Conservation (phyloP, 1,140 invertebrate genomes). For the Matsumurasca onukii region DNA sequence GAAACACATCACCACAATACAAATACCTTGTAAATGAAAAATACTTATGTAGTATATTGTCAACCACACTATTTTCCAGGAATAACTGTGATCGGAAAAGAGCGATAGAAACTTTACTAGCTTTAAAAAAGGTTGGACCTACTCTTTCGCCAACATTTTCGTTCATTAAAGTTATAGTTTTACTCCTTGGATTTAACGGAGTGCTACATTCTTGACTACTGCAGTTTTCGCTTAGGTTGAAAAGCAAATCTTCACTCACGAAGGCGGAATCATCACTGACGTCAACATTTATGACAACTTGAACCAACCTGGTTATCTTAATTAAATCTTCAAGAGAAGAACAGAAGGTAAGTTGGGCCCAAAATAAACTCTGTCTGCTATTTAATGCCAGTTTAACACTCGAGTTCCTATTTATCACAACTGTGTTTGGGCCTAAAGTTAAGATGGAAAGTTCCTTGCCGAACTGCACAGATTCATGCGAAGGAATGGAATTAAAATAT, state of each 20-base stretch:
- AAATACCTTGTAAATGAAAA: constrained; percentile 29
- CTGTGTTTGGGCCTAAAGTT: too few species aligned
- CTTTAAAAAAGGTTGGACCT: not conserved
- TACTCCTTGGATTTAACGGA: too few species aligned
- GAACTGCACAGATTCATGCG: too few species aligned
- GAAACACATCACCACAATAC: constrained; percentile 27
- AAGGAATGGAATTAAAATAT: too few species aligned
- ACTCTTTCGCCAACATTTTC: not conserved
- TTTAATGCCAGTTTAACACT: too few species aligned
- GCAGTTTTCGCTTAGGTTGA: constrained; percentile 6
- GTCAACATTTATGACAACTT: not conserved
- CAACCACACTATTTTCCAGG: not conserved
- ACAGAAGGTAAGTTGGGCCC: too few species aligned
- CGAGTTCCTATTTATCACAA: too few species aligned
- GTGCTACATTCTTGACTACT: too few species aligned
- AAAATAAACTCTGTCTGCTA: too few species aligned
- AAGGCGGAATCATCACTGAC: not conserved
- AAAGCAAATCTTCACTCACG: constrained; percentile 7
- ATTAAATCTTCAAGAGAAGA: too few species aligned
- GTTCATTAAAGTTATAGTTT: too few species aligned
- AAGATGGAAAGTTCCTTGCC: too few species aligned
- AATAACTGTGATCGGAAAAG: not conserved
- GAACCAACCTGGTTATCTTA: not conserved
- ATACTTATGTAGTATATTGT: constrained; percentile 21
- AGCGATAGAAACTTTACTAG: not conserved